Conservation (phyloP, 2,888 invertebrate genomes). For the Andricus quercusramuli region DNA sequence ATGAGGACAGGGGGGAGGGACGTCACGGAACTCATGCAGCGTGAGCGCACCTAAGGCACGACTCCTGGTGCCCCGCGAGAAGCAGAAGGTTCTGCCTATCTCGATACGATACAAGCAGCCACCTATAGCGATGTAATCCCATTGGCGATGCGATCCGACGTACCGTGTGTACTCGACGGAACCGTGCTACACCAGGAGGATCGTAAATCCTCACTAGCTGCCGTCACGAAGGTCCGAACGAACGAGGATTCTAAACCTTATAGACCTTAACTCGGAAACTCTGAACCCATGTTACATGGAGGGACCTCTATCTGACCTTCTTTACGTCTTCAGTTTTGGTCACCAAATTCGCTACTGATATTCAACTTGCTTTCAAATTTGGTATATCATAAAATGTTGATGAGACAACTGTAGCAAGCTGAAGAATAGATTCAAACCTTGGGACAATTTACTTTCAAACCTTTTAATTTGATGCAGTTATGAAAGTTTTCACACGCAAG, state of each 20-base stretch:
- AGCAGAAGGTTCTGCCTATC: conserved; percentile 68
- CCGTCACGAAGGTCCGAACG: conserved; percentile 70
- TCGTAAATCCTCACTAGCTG: conserved; percentile 76
- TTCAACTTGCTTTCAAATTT: background rate
- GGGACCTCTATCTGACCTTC: background rate
- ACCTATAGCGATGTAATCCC: conserved; percentile 74
- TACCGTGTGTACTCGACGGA: conserved; percentile 69
- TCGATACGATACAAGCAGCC: conserved; percentile 71
- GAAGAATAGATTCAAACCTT: no score
- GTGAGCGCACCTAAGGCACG: conserved; percentile 72
- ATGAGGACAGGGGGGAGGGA: conserved; percentile 55
- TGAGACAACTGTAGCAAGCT: no score
- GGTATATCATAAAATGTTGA: background rate
- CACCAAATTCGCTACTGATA: background rate
- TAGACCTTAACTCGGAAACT: conserved; percentile 62
- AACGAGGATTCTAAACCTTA: conserved; percentile 66
- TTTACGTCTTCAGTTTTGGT: background rate
- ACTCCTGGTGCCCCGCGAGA: conserved; percentile 62
- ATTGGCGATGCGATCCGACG: conserved; percentile 75
- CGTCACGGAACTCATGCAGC: conserved; percentile 76
- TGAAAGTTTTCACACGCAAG: no score
- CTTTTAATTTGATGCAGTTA: no score
- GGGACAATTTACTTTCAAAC: no score
- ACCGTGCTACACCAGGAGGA: conserved; percentile 69
- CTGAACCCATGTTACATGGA: conserved; percentile 42